phyloP scores from a whole-genome alignment of 2,113 vertebrate genomes.

The Cinclus cinclus region DNA sequence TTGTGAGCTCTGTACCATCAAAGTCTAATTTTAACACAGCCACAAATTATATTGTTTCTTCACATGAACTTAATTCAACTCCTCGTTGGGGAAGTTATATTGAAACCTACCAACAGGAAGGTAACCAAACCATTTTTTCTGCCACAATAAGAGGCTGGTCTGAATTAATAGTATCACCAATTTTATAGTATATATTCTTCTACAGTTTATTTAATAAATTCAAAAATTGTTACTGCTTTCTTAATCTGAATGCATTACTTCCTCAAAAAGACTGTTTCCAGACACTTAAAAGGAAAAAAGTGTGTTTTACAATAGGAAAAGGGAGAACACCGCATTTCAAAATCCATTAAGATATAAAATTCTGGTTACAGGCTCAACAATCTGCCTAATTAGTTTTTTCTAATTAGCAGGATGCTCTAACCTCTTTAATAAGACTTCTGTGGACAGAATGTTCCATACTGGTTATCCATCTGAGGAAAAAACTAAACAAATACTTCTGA shows the following conservation, averaged over 20 bases:
- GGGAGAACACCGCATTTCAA: neutral
- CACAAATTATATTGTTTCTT: neutral
- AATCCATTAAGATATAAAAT: slow-evolving; percentile 62
- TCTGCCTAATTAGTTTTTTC: slow-evolving; percentile 67
- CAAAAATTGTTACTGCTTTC: neutral
- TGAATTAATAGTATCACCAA: neutral
- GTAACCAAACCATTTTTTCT: neutral
- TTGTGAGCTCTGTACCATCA: neutral
- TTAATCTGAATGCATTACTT: neutral
- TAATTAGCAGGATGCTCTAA: slow-evolving; percentile 68
- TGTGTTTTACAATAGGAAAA: slow-evolving; percentile 18
- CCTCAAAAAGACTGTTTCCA: neutral
- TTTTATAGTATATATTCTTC: neutral
- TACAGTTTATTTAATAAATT: neutral
- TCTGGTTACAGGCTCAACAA: slow-evolving; percentile 63
- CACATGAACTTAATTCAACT: neutral
- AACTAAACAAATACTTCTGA: slow-evolving; percentile 48
- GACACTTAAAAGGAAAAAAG: neutral
- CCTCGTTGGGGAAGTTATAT: neutral
- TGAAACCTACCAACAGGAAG: neutral
- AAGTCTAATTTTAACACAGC: neutral
- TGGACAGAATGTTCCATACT: slow-evolving; percentile 70
- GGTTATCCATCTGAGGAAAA: slow-evolving; percentile 66
- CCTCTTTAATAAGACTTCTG: slow-evolving; percentile 67
- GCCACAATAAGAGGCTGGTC: neutral